A percentile compares a stretch with the other conserved stretches of the same genome.
phyloP scores from a whole-genome alignment of 2,113 vertebrate genomes.

The Chaetops frenatus region DNA sequence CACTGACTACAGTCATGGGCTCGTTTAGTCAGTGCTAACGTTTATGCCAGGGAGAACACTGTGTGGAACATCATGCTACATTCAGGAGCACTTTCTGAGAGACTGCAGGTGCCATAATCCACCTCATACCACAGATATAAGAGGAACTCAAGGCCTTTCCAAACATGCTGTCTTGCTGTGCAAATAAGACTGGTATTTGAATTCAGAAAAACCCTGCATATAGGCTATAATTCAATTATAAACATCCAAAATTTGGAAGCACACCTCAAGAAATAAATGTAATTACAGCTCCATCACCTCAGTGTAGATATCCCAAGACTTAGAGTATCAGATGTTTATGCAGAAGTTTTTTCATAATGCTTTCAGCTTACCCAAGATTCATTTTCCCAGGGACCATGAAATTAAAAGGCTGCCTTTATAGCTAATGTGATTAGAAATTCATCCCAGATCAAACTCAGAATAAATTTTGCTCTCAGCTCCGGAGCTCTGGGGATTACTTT shows the following conservation, averaged over 20 bases:
- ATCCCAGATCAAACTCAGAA: neutral
- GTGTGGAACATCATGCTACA: neutral
- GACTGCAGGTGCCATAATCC: neutral
- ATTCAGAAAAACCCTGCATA: neutral
- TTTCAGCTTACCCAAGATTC: neutral
- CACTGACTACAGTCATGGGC: neutral
- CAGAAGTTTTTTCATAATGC: neutral
- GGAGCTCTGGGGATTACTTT: neutral
- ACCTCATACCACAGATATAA: neutral
- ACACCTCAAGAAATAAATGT: neutral
- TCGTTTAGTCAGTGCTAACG: neutral
- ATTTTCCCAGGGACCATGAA: neutral
- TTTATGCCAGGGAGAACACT: neutral
- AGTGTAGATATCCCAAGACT: neutral
- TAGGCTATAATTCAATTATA: neutral
- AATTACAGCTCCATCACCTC: neutral
- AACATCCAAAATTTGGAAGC: neutral
- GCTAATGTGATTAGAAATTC: neutral
- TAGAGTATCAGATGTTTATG: neutral
- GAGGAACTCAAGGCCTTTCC: neutral
- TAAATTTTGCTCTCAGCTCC: neutral
- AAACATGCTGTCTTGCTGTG: neutral
- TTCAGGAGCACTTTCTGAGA: neutral
- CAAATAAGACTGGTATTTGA: neutral
- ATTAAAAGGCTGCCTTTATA: conserved; percentile 4